Evolutionary conservation across 2,888 invertebrate species (phyloP), one percentile per base, ranked within the genome.

Genomic region (Drosophila mimica): DNA sequence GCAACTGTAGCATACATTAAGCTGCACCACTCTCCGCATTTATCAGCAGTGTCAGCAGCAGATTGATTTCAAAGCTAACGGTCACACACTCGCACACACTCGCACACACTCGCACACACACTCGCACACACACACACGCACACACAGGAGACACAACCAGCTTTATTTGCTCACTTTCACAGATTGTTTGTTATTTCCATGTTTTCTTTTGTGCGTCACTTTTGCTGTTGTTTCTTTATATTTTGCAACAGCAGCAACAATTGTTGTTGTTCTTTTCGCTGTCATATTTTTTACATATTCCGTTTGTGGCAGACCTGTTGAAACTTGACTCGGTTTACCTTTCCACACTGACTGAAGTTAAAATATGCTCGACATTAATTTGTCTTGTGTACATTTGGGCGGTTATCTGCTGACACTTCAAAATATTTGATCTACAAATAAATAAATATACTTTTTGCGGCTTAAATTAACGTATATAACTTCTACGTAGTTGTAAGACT

Each of bases 31-130:
- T 62, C 58, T 65, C 46, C 52, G 69, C 63, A 76, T 79, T 84
- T 79, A 83, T 77, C 81, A 77, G 65, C 81, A 49, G 74, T 83
- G 83, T 81, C 83, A 81, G 83, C 81, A 67, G 62, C 74, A 83
- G 83, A 83, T 81, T 81, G 83, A 83, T 81, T 81, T 81, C 83
- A 81, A 77, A 70, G 69, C 70, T 49, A 70, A 73, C 54, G 63
- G 68, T 46, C 78, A 77, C 53, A 61, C 57, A 52, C n/a, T n/a
- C n/a, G n/a, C n/a, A n/a, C n/a, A n/a, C n/a, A n/a, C n/a, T n/a
- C n/a, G n/a, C n/a, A n/a, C n/a, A n/a, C n/a, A n/a, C 28, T 6
- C 25, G 28, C 52, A 34, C 51, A 11, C 8, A 34, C 11, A 4
- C 43, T 2, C 43, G 4, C 25, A 48, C 28, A 31, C 60, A 51